Base-by-base conservation (phyloP, 2,113 vertebrate genomes). In the Tauraco erythrolophus region DNA sequence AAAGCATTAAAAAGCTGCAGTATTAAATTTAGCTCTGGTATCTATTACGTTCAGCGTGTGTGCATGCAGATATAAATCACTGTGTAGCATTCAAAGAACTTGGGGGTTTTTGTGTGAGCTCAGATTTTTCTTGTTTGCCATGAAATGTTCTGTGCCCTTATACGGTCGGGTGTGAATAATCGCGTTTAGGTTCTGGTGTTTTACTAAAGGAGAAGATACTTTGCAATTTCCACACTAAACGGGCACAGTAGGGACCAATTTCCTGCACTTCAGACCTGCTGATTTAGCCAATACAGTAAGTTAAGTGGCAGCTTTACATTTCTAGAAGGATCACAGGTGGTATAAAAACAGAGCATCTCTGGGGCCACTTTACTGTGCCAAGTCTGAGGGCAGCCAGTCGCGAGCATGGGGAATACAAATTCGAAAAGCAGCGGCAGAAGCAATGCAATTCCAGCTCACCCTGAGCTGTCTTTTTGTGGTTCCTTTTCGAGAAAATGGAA, bases 191-290 rank as follows among this genome's bases (percentile, higher is more conserved):
- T 88, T 94, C 35, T 92, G 88, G 89, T 97, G 85, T 97, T 97
- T 97, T 86, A 96, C 96, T 95, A 82, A 97, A 95, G 93, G 94
- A 98, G 94, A 96, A 97, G 97, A 94, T 89, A 83, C 94, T 94
- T 93, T 94, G 96, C 84, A 50, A 84, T 97, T 98, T 97, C 97
- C 97, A 94, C 97, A 91, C 94, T 88, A 94, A 97, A 96, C 58
- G 64, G 94, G 95, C 98, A 96, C 98, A 96, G 98, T 98, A 91
- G 98, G 97, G 98, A 97, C 98, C 96, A 95, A 97, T 98, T 98
- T 98, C 98, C 98, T 98, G 97, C 95, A 91, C 94, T 96, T 93
- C 95, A 95, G 95, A 97, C 96, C 96, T 77, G 94, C 97, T 93
- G 97, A 93, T 96, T 97, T 97, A 97, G 97, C 98, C 98, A 97